Evolutionary conservation across 2,113 vertebrate species (phyloP).

Genomic region (Fulmarus glacialis): DNA sequence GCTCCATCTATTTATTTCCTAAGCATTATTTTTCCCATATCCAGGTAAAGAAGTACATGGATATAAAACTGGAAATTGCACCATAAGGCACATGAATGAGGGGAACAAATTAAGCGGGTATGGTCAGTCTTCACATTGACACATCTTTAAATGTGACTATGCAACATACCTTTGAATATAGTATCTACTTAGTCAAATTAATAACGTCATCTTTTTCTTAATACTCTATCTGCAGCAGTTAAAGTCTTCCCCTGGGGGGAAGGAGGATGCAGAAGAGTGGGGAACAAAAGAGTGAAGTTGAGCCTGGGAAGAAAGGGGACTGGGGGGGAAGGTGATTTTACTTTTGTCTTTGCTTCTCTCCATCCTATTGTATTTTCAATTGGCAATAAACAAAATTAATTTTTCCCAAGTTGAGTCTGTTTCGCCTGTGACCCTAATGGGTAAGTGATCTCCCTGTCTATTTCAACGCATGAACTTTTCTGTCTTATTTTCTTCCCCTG

Average conservation of each 20-base stretch:
- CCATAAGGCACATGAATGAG: neutral
- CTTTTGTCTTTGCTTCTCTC: neutral
- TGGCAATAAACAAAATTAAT: neutral
- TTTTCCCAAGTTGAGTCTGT: neutral
- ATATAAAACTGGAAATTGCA: neutral
- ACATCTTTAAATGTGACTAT: neutral
- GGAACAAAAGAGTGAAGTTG: neutral
- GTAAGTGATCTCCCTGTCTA: neutral
- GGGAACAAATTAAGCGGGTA: neutral
- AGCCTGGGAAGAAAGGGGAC: neutral
- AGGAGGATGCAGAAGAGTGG: rapidly evolving
- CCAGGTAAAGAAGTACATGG: neutral
- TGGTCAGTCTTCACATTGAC: neutral
- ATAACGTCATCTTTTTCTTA: neutral
- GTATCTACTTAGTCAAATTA: neutral
- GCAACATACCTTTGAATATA: neutral
- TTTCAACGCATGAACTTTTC: neutral
- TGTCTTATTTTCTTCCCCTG: neutral
- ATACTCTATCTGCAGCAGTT: neutral
- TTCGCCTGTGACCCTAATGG: neutral
- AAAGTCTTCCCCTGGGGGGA: neutral
- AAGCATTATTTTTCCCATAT: neutral
- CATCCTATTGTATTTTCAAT: neutral
- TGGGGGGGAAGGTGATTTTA: neutral
- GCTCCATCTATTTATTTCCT: neutral